Base-by-base conservation (phyloP, 2,888 invertebrate species). In the Volucella bombylans region DNA sequence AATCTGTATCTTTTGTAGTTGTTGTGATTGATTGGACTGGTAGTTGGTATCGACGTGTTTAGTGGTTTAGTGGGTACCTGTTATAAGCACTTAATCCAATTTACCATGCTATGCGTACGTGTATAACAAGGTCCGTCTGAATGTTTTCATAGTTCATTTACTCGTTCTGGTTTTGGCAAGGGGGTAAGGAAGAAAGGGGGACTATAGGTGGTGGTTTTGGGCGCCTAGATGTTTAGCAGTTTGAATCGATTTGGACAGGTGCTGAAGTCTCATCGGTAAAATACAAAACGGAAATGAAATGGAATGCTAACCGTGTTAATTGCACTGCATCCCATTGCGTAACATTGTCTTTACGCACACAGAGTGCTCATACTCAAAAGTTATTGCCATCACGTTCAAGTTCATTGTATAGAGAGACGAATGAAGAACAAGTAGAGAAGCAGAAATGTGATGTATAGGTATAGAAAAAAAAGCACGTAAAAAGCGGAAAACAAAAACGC, bases 311-410 rank as follows among this genome's bases (percentile, higher is more conserved):
- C 41, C 15, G 38, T n/a, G 50, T 12, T 52, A 45, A 68, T 77
- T 71, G 59, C 72, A 71, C 65, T 72, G 79, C 71, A 65, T 65
- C 69, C 79, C n/a, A 69, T 83, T 83, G 79, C 69, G 74, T 79
- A 79, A 83, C 43, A 54, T 41, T 39, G 49, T 69, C 57, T 49
- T 41, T 49, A 47, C 69, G 55, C 23, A 65, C 47, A 18, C 39
- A 64, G 55, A 52, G 72, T 52, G 55, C 50, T 45, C 45, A 65
- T 77, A 47, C 10, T 45, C 18, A 67, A 39, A 12, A 43, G 55
- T 18, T 14, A 54, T 72, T 71, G 65, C 65, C 45, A 71, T 49
- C 78, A 57, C 78, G 78, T 82, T 82, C 78, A 78, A 78, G 78
- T 82, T 82, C 73, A 82, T 31, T 55, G 61, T 31, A 31, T 31